Base-by-base conservation (phyloP, 2,888 invertebrate species). In the Druceiella hillmani region DNA sequence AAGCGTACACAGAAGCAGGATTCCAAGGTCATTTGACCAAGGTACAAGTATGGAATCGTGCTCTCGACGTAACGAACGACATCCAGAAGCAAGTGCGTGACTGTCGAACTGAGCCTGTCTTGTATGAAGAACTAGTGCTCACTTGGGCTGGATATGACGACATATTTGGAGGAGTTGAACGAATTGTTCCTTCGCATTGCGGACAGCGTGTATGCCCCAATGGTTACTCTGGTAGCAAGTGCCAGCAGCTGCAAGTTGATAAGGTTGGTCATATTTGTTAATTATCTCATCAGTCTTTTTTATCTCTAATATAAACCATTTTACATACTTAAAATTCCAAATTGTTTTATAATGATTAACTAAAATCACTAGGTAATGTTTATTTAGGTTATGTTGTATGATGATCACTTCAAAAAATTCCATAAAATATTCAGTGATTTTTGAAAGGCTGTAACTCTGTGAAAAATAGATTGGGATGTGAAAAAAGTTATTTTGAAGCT, bases 71-170 rank as follows among this genome's bases (percentile, higher is more conserved):
- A 11, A 90, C 91, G 3, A 87, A 87, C 42, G 93, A 93, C 62
- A 83, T 94, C 45, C 93, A 94, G 52, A 90, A 90, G 57, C 92
- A 93, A 77, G 92, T 92, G 1, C 27, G 92, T 15, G 92, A 91
- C 54, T 94, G 93, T 56, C 80, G 91, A 52, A 90, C 89, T 3
- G 91, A 93, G 52, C 91, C 93, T 1, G 92, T 93, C 1, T 71
- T 94, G 3, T 92, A 90, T 61, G 80, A 81, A 52, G 87, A 85
- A 3, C 68, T 97, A 4, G 79, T 90, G 3, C 70, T 94, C 0
- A 91, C 92, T 14, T 97, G 95, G 92, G 85, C 90, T 17, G 94
- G 93, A 13, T 97, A 93, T 58, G 92, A 94, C 58, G 83, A 87
- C 46, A 82, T 87, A 2, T 65, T 79, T 14, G 93, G 93, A 36